Conservation (phyloP, 2,113 vertebrate species). For the Dipodomys ordii region DNA sequence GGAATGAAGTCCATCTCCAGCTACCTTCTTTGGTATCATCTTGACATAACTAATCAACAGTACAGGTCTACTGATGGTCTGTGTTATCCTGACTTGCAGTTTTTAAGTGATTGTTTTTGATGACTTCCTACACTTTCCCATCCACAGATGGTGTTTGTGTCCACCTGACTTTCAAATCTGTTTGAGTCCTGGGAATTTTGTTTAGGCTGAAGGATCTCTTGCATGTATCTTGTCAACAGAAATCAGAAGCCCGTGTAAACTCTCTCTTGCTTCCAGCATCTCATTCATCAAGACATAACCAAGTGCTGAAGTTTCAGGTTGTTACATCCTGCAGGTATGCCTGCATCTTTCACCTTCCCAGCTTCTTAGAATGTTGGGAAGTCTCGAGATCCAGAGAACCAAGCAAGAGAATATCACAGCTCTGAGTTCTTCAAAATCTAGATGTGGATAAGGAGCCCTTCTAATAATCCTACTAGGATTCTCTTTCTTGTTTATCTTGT, state of each 20-base stretch:
- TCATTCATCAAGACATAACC: not conserved
- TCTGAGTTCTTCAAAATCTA: not conserved
- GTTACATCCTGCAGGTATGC: not conserved
- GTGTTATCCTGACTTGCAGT: not conserved
- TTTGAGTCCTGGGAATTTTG: slow-evolving; percentile 60
- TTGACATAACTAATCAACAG: not conserved
- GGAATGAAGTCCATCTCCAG: not conserved
- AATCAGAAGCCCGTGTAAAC: slow-evolving; percentile 66
- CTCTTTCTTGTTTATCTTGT: not conserved
- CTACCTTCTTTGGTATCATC: not conserved
- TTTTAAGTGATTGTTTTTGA: not conserved
- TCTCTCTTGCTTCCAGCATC: slow-evolving; percentile 14
- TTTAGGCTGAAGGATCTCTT: slow-evolving; percentile 67
- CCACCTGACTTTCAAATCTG: slow-evolving; percentile 60
- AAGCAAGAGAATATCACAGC: not conserved
- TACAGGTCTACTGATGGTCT: not conserved
- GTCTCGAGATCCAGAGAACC: not conserved
- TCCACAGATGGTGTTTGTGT: slow-evolving; percentile 55
- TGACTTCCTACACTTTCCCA: not conserved
- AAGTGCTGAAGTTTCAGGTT: slow-evolving; percentile 61
- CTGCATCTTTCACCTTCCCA: not conserved
- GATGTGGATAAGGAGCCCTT: not conserved
- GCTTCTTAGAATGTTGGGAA: not conserved
- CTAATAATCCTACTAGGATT: not conserved
- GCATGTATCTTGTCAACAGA: slow-evolving; percentile 58